Evolutionary conservation across 2,888 invertebrate genomes (phyloP), one percentile per base, ranked within the genome.

Genomic region (Ectemnius cavifrons): DNA sequence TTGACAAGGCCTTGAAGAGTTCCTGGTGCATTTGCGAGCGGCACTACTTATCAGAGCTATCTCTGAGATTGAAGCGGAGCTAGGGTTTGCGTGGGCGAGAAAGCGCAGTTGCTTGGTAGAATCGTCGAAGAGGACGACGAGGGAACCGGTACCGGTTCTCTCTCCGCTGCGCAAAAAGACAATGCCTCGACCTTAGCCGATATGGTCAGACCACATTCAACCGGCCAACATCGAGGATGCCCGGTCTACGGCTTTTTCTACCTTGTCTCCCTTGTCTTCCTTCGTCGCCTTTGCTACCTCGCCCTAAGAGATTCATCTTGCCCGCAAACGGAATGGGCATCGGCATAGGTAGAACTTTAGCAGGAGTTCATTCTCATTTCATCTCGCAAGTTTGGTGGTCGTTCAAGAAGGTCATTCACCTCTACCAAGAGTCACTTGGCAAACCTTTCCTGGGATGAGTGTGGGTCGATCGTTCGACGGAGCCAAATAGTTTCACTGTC

Each of bases 161-260:
- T 74, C 37, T 11, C 67, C 67, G 74, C 75, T 57, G 67, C 72
- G 73, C 79, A 81, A 86, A 85, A 83, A 86, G 81, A 86, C 87
- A 87, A 88, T 87, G 79, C 83, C 69, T 68, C 79, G 88, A 88
- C 88, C 88, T 88, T 87, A 86, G 74, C 88, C 80, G 82, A 87
- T 88, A 88, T 87, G 88, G 88, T 78, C 85, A 87, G 86, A 87
- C 87, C 81, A 85, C 86, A 86, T 87, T 83, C 27, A 18, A 57
- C 57, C 11, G n/a, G 57, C 2, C 69, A 8, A 37, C 37, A 8
- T 83, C 84, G 84, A 78, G 79, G 76, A 83, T 83, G 67, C 67
- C 73, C 71, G 68, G 59, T 62, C 67, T 61, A 68, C 60, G 67
- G 79, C 23, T 73, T 69, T 68, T 72, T 45, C 49, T 70, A 60